Base-by-base conservation (phyloP, 2,113 vertebrate genomes). In the Platichthys stellatus region DNA sequence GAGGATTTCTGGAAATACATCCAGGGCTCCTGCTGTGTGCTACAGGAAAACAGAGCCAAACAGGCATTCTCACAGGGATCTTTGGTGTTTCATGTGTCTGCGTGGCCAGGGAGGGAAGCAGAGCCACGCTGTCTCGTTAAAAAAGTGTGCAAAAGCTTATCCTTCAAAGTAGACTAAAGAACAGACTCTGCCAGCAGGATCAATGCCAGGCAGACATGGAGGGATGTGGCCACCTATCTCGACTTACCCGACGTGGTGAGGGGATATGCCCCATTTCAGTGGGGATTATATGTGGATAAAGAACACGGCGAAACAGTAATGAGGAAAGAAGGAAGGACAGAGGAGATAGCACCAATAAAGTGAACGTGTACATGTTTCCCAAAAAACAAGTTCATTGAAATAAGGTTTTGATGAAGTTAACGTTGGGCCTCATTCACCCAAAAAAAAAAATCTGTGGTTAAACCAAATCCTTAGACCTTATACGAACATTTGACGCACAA, bases 181-280 rank as follows among this genome's bases (percentile, higher is more conserved):
- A 24, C 20, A 17, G 12, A 18, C 62, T 61, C 69, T 72, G 73
- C 58, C 86, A 70, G 64, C 53, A 53, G 59, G 80, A 83, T 82
- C 81, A 78, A 74, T 69, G 58, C 82, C 77, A 83, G 69, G 56
- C 63, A 76, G 84, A 78, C 79, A 78, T 63, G 54, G 63, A 82
- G 76, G 17, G 63, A 45, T 5, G 11, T 15, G 49, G 59, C 65
- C 72, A 80, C 75, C 68, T 83, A 76, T 78, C 71, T 86, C 5
- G 53, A 83, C 67, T 78, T 82, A 81, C 70, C 53, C 68, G 18
- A 54, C 57, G 21, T 54, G 5, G 66, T 21, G 69, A 78, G 38
- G 53, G 72, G 78, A 81, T 58, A 35, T 63, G 62, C 10, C 67
- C 31, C 35, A 26, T 72, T 73, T 72, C 71, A 54, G 70, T 21